Conservation (phyloP, 2,113 vertebrate species). For the Aplodontia rufa region DNA sequence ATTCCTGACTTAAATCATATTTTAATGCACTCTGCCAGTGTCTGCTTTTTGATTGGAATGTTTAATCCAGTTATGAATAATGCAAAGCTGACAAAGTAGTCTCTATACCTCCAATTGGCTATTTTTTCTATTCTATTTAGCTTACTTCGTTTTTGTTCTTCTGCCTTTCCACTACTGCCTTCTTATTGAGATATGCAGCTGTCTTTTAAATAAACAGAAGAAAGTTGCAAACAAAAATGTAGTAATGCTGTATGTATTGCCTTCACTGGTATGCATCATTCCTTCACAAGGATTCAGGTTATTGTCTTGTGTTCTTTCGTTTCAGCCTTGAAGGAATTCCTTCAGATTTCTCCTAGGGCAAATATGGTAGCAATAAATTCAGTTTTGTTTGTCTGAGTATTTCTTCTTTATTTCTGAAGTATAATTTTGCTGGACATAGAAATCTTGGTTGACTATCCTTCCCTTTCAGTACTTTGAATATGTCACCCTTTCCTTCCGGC, state of each 20-base stretch:
- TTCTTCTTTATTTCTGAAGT: not conserved
- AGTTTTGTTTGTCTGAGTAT: not conserved
- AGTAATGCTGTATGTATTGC: not conserved
- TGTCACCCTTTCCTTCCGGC: not conserved
- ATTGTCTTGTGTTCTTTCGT: not conserved
- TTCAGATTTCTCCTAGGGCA: not conserved
- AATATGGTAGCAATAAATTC: not conserved
- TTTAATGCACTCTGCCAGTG: no score
- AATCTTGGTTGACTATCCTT: not conserved
- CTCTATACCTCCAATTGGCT: not conserved
- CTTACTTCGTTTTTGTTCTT: no score
- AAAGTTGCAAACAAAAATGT: not conserved
- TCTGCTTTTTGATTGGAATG: no score
- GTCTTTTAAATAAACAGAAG: not conserved
- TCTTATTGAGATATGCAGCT: not conserved
- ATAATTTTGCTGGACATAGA: no score
- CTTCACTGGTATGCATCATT: not conserved
- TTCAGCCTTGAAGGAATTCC: not conserved
- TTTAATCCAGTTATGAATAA: not conserved
- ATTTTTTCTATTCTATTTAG: not conserved
- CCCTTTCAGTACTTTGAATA: not conserved
- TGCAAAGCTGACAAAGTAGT: not conserved
- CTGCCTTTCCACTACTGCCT: not conserved
- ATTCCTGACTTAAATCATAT: no score
- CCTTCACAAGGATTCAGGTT: not conserved